Conservation (phyloP, 1,140 invertebrate species). For the Melanaphis sacchari region DNA sequence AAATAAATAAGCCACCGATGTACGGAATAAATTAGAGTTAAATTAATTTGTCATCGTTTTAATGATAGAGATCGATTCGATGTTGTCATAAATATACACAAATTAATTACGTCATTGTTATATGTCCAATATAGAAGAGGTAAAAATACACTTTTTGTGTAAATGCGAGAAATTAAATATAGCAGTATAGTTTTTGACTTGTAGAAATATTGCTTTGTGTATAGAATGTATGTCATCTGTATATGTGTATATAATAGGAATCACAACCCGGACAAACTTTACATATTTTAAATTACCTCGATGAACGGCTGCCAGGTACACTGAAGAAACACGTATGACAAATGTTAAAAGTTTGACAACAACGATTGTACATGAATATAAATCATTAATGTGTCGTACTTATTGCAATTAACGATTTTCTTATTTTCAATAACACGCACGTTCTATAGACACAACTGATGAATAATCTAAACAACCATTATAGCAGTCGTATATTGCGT, state of each 20-base stretch:
- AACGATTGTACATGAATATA: background rate
- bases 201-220: background rate
- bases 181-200: background rate
- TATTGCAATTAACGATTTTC: background rate
- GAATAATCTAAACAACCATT: background rate
- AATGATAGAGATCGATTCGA: background rate
- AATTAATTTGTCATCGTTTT: background rate
- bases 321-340: background rate
- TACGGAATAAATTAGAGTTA: background rate
- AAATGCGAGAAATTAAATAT: background rate
- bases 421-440: background rate
- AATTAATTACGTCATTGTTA: too few species aligned
- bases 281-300: conserved; percentile 8
- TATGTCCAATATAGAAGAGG: background rate
- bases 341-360: background rate
- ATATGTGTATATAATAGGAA: background rate
- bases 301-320: background rate
- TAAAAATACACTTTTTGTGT: background rate
- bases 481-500: background rate
- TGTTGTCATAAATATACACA: too few species aligned
- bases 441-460: background rate
- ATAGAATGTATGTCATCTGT: background rate
- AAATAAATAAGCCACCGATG: background rate
- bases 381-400: background rate
- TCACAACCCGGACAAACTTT: background rate